phyloP scores from a whole-genome alignment of 2,888 invertebrate species.

The Helleia helle region DNA sequence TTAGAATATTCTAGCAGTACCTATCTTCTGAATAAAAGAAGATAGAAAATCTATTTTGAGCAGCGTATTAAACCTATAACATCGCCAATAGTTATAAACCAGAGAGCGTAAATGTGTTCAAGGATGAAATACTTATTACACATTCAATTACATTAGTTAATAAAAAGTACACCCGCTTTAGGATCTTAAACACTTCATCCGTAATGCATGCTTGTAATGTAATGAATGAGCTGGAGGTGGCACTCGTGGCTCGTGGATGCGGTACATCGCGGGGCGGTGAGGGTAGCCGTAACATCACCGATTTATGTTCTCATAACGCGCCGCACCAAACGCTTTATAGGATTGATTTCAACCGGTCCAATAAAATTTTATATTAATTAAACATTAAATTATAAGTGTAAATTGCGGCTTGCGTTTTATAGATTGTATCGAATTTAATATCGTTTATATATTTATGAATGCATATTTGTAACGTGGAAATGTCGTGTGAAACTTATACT shows the following conservation, averaged over 20 bases:
- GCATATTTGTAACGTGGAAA: too few species aligned
- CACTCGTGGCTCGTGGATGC: constrained; percentile 39
- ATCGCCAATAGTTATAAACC: too few species aligned
- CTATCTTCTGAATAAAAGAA: too few species aligned
- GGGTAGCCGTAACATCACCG: constrained; percentile 42
- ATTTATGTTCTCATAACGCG: constrained; percentile 67
- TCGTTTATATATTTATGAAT: too few species aligned
- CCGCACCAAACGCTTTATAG: constrained; percentile 48
- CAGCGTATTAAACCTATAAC: too few species aligned
- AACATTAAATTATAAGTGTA: too few species aligned
- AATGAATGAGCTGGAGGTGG: constrained; percentile 47
- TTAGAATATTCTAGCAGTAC: too few species aligned
- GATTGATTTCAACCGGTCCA: constrained; percentile 58
- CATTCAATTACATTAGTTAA: constrained; percentile 6
- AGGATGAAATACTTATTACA: not conserved
- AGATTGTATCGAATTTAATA: too few species aligned
- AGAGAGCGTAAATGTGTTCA: not conserved
- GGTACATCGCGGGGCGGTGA: constrained; percentile 14
- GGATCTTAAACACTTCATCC: constrained; percentile 20
- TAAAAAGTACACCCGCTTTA: constrained; percentile 12
- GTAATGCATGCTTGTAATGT: constrained; percentile 30
- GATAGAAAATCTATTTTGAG: too few species aligned
- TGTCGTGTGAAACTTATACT: too few species aligned
- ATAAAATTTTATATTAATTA: too few species aligned
- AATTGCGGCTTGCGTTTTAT: too few species aligned